These are phyloP conservation scores for Craseonycteris thonglongyai DNA, from an alignment of 2,113 vertebrate genomes.

Conservation along the genomic window DNA sequence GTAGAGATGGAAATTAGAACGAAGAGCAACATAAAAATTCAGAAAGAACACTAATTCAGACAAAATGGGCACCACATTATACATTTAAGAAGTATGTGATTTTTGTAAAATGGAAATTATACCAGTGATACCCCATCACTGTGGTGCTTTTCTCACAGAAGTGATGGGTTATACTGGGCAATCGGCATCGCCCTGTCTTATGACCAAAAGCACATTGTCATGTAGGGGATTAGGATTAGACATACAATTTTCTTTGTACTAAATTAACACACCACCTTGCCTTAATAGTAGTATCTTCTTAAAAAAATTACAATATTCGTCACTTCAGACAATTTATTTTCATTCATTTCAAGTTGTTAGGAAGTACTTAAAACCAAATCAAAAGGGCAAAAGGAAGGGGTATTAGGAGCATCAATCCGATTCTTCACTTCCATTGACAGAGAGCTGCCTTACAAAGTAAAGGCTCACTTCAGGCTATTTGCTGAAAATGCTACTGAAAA, in stretches of 20 bases:
- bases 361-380: background rate
- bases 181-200: background rate
- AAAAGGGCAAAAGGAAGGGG: background rate
- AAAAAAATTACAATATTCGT: background rate
- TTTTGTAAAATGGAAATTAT: conserved; percentile 24
- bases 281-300: background rate
- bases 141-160: background rate
- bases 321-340: background rate
- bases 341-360: background rate
- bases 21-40: conserved; percentile 37
- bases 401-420: background rate
- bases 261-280: background rate
- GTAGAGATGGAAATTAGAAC: conserved; percentile 47
- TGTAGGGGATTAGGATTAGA: background rate
- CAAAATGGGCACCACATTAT: background rate
- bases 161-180: background rate
- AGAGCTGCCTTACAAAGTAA: background rate
- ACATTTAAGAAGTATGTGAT: background rate
- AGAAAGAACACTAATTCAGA: conserved; percentile 7
- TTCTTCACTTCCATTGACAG: background rate
- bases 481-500: background rate
- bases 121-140: background rate
- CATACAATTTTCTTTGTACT: background rate
- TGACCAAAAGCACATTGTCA: background rate
- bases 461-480: background rate